phyloP scores from a whole-genome alignment of 2,888 invertebrate species.

The Erannis defoliaria region DNA sequence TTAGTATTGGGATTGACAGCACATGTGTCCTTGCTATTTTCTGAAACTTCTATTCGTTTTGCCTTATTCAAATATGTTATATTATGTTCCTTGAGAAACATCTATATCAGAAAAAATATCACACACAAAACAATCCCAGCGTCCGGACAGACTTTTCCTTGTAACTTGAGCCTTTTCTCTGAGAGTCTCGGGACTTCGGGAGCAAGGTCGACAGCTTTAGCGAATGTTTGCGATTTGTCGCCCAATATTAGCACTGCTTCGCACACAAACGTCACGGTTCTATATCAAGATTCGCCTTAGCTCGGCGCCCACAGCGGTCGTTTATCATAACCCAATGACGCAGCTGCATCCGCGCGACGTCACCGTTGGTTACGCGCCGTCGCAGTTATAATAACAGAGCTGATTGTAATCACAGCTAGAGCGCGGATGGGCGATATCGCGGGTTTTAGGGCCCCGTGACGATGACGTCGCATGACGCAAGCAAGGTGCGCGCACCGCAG shows the following conservation, averaged over 20 bases:
- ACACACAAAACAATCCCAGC: background rate
- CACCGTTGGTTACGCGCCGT: conserved; percentile 29
- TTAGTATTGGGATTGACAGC: conserved; percentile 6
- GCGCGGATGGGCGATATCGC: conserved; percentile 41
- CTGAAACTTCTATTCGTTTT: conserved; percentile 5
- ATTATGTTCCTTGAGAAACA: conserved; percentile 1
- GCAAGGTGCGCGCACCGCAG: conserved; percentile 48
- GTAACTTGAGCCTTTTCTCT: conserved; percentile 21
- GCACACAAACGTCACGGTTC: conserved; percentile 50
- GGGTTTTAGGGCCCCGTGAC: conserved; percentile 52
- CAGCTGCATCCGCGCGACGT: conserved; percentile 37
- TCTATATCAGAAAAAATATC: conserved; percentile 3
- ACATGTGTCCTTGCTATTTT: conserved; percentile 2
- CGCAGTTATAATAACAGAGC: conserved; percentile 31
- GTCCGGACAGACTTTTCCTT: conserved; percentile 12
- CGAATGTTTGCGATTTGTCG: conserved; percentile 52
- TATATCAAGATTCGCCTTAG: conserved; percentile 49
- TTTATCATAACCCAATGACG: conserved; percentile 52
- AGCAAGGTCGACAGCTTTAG: conserved; percentile 35
- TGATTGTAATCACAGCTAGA: conserved; percentile 31
- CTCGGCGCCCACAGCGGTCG: conserved; percentile 44
- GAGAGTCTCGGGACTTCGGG: conserved; percentile 21
- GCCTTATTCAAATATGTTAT: background rate
- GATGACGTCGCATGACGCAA: conserved; percentile 52
- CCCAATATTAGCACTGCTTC: conserved; percentile 43